Base-by-base conservation (phyloP, 2,888 invertebrate species). In the Thysanoteuthis rhombus region DNA sequence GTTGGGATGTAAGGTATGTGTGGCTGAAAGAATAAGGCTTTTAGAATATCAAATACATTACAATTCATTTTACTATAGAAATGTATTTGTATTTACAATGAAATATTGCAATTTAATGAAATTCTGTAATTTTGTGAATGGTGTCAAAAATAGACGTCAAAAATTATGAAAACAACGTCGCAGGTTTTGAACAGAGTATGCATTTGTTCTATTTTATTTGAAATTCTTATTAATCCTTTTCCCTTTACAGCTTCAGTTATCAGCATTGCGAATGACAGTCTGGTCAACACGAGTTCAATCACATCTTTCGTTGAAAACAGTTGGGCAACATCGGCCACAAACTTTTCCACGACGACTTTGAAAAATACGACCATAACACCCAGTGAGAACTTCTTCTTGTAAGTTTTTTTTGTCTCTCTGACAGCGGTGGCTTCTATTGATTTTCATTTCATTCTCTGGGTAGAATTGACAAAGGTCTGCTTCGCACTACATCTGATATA, bases 321-420 rank as follows among this genome's bases (percentile, higher is more conserved):
- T 16, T n/a, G 10, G 36, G 36, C 75, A n/a, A 75, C 75, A 36
- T 36, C 75, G 16, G 12, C 12, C n/a, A n/a, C 10, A 12, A 16
- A n/a, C 16, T 16, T n/a, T 8, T 75, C 36, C 16, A n/a, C 75
- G 4, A n/a, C n/a, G 0, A n/a, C 25, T 10, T 0, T n/a, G 1
- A n/a, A 10, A 10, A 52, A 92, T 36, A 92, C 5, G 39, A 92
- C 92, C 1, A 52, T 92, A n/a, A 47, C 96, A 75, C 97, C 97
- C 32, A 97, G 97, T 95, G 97, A 97, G 95, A 97, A 97, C 94
- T 97, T 97, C 95, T 97, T 97, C 95, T 97, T 97, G 97, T 97
- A 95, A 97, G 97, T 96, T 25, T n/a, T 25, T n/a, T 75, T 3
- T 2, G 12, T 2, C 36, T n/a, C n/a, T n/a, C 1, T n/a, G n/a